Evolutionary conservation across 2,113 vertebrate genomes (phyloP).

Genomic region (Dipodomys ordii): DNA sequence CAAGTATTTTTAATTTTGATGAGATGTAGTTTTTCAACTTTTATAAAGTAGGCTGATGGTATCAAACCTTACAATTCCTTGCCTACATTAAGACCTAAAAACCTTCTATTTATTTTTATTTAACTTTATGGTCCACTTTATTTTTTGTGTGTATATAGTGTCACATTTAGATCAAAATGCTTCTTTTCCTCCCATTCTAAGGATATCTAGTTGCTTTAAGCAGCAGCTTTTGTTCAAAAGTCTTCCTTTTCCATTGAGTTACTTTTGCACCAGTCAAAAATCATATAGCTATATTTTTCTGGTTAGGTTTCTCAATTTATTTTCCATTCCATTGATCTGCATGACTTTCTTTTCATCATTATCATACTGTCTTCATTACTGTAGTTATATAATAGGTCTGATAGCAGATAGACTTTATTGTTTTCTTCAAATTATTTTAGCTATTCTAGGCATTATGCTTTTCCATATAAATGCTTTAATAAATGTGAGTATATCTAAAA

Average conservation of each 20-base stretch:
- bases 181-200: background rate
- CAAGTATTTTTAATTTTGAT: slow-evolving; percentile 44
- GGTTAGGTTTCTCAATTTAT: background rate
- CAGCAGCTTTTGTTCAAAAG: background rate
- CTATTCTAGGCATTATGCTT: background rate
- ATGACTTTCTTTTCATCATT: background rate
- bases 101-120: background rate
- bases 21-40: background rate
- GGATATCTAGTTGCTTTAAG: background rate
- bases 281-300: background rate
- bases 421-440: slow-evolving; percentile 33
- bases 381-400: background rate
- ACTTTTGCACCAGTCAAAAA: slow-evolving; percentile 25
- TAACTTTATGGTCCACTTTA: background rate
- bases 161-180: background rate
- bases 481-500: background rate
- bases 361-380: slow-evolving; percentile 1
- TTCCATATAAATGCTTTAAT: slow-evolving; percentile 24
- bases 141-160: background rate
- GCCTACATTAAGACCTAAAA: background rate
- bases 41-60: background rate
- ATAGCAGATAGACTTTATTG: background rate
- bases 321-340: background rate
- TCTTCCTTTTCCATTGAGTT: slow-evolving; percentile 21
- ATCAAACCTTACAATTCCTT: background rate